phyloP scores from a whole-genome alignment of 2,113 vertebrate genomes.

The Amazona guildingii region DNA sequence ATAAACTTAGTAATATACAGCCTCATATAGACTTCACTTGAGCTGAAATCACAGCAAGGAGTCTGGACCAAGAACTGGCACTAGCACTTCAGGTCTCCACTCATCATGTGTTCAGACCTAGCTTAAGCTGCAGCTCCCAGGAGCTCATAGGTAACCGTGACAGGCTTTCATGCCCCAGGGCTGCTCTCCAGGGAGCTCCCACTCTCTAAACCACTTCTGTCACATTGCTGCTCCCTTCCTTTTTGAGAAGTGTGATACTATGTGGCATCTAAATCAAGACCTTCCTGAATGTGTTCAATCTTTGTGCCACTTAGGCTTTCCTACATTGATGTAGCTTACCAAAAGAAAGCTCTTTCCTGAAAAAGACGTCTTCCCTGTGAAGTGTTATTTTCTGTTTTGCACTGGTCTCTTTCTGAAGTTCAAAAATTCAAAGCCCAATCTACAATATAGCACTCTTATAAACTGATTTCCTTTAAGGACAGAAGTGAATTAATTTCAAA shows the following conservation, averaged over 20 bases:
- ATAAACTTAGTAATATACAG: background rate
- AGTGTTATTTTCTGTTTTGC: background rate
- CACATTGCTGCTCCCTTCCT: background rate
- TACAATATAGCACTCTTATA: background rate
- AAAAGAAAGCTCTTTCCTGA: background rate
- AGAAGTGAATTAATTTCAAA: background rate
- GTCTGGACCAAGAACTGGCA: background rate
- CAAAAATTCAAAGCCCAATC: background rate
- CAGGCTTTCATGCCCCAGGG: background rate
- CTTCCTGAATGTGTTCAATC: background rate
- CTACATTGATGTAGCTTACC: background rate
- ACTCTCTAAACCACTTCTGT: background rate
- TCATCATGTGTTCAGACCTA: background rate
- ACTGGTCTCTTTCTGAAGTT: background rate
- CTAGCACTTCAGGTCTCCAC: background rate
- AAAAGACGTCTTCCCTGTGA: background rate
- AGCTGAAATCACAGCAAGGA: background rate
- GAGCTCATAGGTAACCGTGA: fast-evolving
- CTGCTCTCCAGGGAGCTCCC: background rate
- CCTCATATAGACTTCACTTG: background rate
- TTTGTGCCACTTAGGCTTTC: background rate
- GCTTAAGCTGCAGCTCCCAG: background rate
- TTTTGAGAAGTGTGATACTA: background rate
- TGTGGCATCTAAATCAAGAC: background rate
- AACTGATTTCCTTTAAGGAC: background rate